Base-by-base conservation (phyloP, 2,888 invertebrate genomes). In the Drosophila maculinotata region DNA sequence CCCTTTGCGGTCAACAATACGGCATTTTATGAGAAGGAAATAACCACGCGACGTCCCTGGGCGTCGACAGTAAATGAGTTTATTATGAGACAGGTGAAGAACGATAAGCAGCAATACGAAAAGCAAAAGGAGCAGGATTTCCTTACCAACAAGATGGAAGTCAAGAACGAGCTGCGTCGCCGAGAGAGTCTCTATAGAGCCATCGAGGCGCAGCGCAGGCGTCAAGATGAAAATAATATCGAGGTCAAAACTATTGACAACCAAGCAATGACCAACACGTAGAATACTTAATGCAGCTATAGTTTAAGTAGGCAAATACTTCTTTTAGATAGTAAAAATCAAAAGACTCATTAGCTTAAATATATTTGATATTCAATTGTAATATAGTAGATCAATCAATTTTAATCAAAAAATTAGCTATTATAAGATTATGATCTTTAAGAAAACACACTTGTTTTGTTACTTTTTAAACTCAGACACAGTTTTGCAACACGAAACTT, bases 11-110 rank as follows among this genome's bases (percentile, higher is more conserved):
- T 42, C 2, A 80, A 80, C n/a, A 67, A 74, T 6, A 80, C 79
- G 0, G 79, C 85, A 0, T 20, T 81, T 0, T 80, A 84, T 12
- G 53, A 20, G 4, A 41, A 30, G 0, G 23, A 33, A 1, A 45
- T 80, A 0, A 69, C 81, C n/a, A 80, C 79, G 7, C 67, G 79
- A 5, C 78, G 85, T 31, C 79, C 79, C n/a, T 80, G 85, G 85
- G 23, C 8, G 2, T 1, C 64, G 0, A 65, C 68, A 0, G 1
- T 38, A 1, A 17, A 70, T 26, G 6, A 12, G 0, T 5, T 5
- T 0, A 0, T 78, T 1, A 49, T 73, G 74, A 25, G 5, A 0
- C 0, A 35, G n/a, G 69, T 52, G 0, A 31, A 44, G 0, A 45
- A 63, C 7, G 9, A 67, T 51, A 5, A 5, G 0, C 3, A 5